Base-by-base conservation (phyloP, 2,888 invertebrate genomes). In the Tiliacea citrago region DNA sequence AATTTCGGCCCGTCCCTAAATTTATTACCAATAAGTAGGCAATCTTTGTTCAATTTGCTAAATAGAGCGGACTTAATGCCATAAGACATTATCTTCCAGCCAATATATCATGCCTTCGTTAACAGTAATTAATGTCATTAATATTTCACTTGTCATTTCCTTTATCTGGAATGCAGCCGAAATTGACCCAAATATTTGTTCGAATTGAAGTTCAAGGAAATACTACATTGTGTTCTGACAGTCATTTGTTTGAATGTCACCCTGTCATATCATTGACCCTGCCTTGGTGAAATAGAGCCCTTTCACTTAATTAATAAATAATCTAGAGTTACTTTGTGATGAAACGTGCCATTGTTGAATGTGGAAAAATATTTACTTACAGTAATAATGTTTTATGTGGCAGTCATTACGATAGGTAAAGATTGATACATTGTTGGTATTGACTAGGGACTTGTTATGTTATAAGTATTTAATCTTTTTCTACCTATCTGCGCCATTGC, bases 301-400 rank as follows among this genome's bases (percentile, higher is more conserved):
- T 87, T 84, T 85, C 81, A 79, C 81, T 85, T 88, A 87, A 80
- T 39, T 39, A 39, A 39, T 39, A 39, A 39, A 39, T 39, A 39
- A 39, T 39, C 6, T 76, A 77, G 75, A 71, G 80, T 88, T 88
- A 91, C 92, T 89, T 86, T 91, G 92, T 92, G 86, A 89, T 90
- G 86, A 89, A 90, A 79, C 74, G 70, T 61, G 62, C 82, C 84
- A 88, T 92, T 92, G 92, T 67, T 73, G 75, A 80, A 66, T 77
- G 88, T 88, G 89, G 89, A 88, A 89, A 88, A 78, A 73, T 82
- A 61, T 77, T 75, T 65, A 65, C 65, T 63, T 18, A 61, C 21
- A 75, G 73, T 74, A 79, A 79, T 86, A 72, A 85, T 77, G 61
- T 81, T 87, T 87, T 88, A 86, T 86, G 77, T 66, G 57, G 42